phyloP scores from a whole-genome alignment of 2,797 vertebrate species.

The Peromyscus eremicus region DNA sequence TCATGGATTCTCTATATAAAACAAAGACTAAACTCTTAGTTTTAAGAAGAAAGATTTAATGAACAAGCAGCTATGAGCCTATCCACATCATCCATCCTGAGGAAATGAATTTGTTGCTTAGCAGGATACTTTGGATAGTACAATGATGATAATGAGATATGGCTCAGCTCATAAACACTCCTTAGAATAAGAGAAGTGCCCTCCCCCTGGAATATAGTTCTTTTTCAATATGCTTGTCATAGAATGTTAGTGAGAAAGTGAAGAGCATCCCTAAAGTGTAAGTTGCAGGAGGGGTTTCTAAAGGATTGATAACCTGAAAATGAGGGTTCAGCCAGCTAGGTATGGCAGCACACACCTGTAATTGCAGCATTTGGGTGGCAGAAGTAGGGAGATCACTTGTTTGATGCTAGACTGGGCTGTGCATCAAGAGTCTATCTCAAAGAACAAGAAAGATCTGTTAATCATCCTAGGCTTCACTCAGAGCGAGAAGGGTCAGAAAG shows the following conservation, averaged over 20 bases:
- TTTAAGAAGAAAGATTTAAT: constrained; percentile 48
- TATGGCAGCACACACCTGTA: background rate
- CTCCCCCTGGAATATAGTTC: background rate
- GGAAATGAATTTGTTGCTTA: constrained; percentile 58
- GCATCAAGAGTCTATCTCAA: background rate
- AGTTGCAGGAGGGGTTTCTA: background rate
- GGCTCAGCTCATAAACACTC: background rate
- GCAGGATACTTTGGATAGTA: background rate
- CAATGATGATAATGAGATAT: background rate
- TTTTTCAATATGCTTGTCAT: background rate
- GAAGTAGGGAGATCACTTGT: background rate
- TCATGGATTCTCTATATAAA: background rate
- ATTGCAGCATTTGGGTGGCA: background rate
- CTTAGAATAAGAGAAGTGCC: background rate
- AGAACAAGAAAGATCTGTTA: background rate
- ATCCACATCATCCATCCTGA: constrained; percentile 19
- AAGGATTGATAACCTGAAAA: background rate
- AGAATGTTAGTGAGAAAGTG: background rate
- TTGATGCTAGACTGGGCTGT: background rate
- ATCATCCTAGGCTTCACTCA: background rate
- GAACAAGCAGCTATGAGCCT: background rate
- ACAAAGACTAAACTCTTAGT: background rate
- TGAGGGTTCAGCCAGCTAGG: background rate
- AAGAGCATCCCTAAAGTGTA: background rate
- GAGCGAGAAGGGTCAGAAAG: background rate